A percentile compares a stretch with the other conserved stretches of the same genome.
phyloP scores from a whole-genome alignment of 2,113 vertebrate species.

The Recurvirostra avosetta region DNA sequence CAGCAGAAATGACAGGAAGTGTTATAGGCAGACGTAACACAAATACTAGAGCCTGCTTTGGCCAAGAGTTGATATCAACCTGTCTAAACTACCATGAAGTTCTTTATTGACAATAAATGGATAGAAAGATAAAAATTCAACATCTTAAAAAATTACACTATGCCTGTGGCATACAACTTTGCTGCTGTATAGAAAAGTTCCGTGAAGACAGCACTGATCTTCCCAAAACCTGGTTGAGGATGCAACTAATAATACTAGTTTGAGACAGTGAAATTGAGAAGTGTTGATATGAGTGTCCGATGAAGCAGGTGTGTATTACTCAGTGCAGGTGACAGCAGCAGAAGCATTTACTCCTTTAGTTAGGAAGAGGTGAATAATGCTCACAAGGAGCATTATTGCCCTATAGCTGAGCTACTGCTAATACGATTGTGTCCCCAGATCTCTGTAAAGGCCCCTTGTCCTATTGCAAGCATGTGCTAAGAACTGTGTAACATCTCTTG shows the following conservation, averaged over 20 bases:
- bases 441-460: neutral
- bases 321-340: neutral
- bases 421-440: neutral
- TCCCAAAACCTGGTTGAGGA: neutral
- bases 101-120: neutral
- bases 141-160: neutral
- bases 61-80: neutral
- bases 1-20: neutral
- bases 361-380: neutral
- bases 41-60: neutral
- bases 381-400: neutral
- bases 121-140: neutral
- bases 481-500: neutral
- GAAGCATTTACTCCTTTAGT: neutral
- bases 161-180: neutral
- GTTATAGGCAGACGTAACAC: slow-evolving; percentile 29
- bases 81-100: neutral
- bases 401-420: neutral
- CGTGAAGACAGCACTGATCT: neutral
- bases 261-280: neutral
- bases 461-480: neutral
- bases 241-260: neutral
- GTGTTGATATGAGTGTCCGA: neutral
- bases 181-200: neutral
- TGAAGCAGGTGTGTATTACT: neutral